Evolutionary conservation across 1,140 invertebrate species (phyloP).

Genomic region (Formica exsecta): DNA sequence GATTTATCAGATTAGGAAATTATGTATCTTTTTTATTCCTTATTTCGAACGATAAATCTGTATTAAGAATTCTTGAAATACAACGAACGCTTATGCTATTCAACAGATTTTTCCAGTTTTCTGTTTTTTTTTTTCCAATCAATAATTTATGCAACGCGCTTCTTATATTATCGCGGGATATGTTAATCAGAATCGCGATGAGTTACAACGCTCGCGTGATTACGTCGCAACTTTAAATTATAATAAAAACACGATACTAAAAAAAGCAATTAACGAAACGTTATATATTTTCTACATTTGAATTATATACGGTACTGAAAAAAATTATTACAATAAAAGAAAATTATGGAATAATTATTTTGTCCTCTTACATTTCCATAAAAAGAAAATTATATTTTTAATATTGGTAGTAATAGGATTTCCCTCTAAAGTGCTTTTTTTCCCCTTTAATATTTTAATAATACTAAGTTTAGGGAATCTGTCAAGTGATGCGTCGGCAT

Average conservation of each 20-base stretch:
- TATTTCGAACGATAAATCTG: not conserved
- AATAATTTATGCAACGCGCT: conserved; percentile 40
- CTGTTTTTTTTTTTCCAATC: not conserved
- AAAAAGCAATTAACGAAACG: conserved; percentile 9
- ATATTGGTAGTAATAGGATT: not conserved
- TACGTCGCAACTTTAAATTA: conserved; percentile 32
- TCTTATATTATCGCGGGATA: conserved; percentile 16
- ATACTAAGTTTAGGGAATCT: not conserved
- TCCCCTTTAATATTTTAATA: not conserved
- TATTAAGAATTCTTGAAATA: not conserved
- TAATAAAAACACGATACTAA: conserved; percentile 38
- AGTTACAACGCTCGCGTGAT: conserved; percentile 14
- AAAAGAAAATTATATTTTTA: not conserved
- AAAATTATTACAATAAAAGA: not conserved
- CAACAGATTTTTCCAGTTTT: not conserved
- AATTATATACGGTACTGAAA: not conserved
- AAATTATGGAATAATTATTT: not conserved
- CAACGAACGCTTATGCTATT: not conserved
- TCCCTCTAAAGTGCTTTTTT: not conserved
- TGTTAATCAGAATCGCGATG: conserved; percentile 21
- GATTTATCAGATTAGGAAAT: not conserved
- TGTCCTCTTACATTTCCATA: not conserved
- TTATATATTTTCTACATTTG: not conserved
- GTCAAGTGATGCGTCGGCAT: conserved; percentile 22
- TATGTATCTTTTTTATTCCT: not conserved